These are phyloP conservation scores for Thalassophryne amazonica DNA, from an alignment of 2,797 vertebrate species.

Conservation along the genomic window DNA sequence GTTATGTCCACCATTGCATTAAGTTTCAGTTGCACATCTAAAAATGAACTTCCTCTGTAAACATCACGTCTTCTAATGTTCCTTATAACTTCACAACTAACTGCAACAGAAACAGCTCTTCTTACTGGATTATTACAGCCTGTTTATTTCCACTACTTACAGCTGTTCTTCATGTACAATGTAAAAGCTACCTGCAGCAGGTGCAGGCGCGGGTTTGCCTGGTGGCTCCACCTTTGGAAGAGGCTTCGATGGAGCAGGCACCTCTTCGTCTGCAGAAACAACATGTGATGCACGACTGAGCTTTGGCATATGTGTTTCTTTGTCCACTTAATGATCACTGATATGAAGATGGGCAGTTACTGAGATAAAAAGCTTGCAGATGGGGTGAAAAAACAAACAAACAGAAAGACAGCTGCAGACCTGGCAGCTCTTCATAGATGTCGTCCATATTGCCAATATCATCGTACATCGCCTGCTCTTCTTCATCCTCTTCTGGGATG, in stretches of 20 bases:
- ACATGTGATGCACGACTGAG: constrained; percentile 1
- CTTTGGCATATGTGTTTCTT: neutral
- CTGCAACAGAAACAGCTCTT: neutral
- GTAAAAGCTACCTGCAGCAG: constrained; percentile 73
- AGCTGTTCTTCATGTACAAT: too few species aligned
- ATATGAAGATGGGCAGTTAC: neutral
- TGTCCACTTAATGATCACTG: neutral
- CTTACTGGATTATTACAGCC: too few species aligned
- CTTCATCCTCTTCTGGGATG: constrained; percentile 88
- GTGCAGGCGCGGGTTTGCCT: constrained; percentile 75
- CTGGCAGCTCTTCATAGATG: constrained; percentile 96
- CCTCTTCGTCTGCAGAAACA: constrained; percentile 79
- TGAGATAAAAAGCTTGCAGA: neutral
- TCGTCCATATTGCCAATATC: constrained; percentile 83
- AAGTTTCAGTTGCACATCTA: constrained; percentile 41
- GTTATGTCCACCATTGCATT: constrained; percentile 53
- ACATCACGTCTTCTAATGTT: constrained; percentile 32
- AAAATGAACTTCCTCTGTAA: constrained; percentile 40
- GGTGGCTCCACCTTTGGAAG: constrained; percentile 49
- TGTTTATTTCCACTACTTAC: too few species aligned
- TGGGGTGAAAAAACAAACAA: neutral
- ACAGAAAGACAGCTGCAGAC: constrained; percentile 54
- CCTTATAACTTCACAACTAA: neutral
- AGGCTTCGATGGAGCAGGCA: constrained; percentile 44
- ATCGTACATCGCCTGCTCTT: constrained; percentile 80